Evolutionary conservation across 2,888 invertebrate species (phyloP), one percentile per base, ranked within the genome.

Genomic region (Encarsia formosa): DNA sequence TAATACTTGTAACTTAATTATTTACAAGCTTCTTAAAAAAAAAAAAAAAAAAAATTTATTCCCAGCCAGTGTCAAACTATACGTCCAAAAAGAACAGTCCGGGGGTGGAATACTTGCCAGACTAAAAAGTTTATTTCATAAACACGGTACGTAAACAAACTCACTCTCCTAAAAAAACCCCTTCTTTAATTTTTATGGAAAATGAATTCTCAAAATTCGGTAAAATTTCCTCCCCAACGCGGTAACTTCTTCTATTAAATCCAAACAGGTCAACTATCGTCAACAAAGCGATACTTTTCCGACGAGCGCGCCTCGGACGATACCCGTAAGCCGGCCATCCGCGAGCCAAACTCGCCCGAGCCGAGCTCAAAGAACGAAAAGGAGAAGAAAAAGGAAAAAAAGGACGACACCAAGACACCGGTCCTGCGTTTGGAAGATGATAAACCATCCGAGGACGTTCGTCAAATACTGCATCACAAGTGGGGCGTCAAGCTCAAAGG

Each of bases 321-420:
- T 15, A 41, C 26, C 15, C 39, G 44, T 6, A 50, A 50, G 8
- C 44, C 50, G 13, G 39, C 51, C 2, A 45, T 51, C 11, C 23
- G 35, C 20, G 45, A 51, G 19, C 45, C 51, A 18, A 49, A 29
- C 8, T 11, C 13, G 23, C 37, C 49, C 2, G 35, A 49, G 59
- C 61, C 22, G 63, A 63, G 29, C 58, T 51, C 13, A 55, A 63
- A 4, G 64, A 61, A 43, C 15, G 38, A 49, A 34, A 60, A 63
- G 24, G 65, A 43, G 56, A 61, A 52, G 59, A 64, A 24, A 34
- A 49, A 41, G 2, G 46, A 61, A 11, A 65, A 64, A 59, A n/a
- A n/a, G n/a, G n/a, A n/a, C n/a, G n/a, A n/a, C n/a, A n/a, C n/a
- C n/a, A n/a, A n/a, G n/a, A 66, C 64, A 35, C 67, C 68, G 1